Percentiles rank a stretch among this genome's conserved stretches.
Evolutionary conservation across 30 jellyfish, hydroid and myxozoan genomes (phyloP).

Genomic region (Aurelia sp.): DNA sequence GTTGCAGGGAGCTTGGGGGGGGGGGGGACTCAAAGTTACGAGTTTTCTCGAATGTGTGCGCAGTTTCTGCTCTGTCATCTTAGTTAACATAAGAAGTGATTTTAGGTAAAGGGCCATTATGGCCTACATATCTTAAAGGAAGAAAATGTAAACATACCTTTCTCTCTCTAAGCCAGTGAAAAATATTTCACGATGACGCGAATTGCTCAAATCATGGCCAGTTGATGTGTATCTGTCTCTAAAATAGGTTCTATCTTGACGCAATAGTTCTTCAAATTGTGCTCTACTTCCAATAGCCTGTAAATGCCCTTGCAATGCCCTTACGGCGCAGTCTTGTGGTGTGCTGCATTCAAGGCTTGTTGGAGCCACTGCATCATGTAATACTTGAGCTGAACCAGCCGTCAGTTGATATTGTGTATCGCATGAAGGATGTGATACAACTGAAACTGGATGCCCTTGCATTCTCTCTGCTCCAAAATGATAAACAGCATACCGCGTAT

Average conservation of each 20-base stretch:
- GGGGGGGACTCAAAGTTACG: too few species aligned
- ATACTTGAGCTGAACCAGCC: not conserved
- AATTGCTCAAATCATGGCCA: slow-evolving; percentile 16
- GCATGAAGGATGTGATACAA: not conserved
- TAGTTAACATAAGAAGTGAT: too few species aligned
- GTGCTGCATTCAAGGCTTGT: not conserved
- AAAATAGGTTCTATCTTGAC: not conserved
- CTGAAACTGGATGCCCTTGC: slow-evolving; percentile 44
- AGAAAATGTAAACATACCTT: not conserved
- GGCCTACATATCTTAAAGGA: too few species aligned
- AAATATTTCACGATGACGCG: slow-evolving; percentile 6
- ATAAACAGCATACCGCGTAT: slow-evolving; percentile 6
- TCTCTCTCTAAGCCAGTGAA: slow-evolving; percentile 46
- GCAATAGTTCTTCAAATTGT: not conserved
- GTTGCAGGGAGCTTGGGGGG: too few species aligned
- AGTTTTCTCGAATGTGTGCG: too few species aligned
- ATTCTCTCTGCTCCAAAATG: not conserved
- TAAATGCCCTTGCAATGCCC: not conserved
- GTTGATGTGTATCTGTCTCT: slow-evolving; percentile 30
- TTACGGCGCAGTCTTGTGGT: slow-evolving; percentile 12
- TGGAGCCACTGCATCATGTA: slow-evolving; percentile 2
- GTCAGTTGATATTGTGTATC: not conserved
- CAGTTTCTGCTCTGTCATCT: too few species aligned
- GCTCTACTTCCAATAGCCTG: slow-evolving; percentile 42
- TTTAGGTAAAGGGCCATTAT: too few species aligned